Conservation (phyloP, 1,140 invertebrate genomes). For the Tetragonula clypearis region DNA sequence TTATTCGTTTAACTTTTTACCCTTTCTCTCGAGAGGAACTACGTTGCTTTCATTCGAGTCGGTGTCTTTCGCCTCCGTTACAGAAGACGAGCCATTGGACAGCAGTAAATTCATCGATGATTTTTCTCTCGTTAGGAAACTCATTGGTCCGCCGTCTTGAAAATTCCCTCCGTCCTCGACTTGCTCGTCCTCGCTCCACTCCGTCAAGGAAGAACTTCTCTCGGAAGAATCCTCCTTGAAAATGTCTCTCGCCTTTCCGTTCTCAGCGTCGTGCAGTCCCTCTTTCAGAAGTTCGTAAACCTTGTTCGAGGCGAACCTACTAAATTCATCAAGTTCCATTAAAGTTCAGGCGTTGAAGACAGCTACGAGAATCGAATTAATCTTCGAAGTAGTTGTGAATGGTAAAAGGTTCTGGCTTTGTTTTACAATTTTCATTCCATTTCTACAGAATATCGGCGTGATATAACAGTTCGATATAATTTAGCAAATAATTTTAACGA, state of each 20-base stretch:
- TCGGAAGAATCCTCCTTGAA: neutral
- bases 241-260: neutral
- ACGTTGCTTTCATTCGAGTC: conserved; percentile 24
- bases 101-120: neutral
- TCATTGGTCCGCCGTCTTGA: neutral
- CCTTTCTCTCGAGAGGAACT: neutral
- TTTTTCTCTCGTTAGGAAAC: neutral
- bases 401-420: too few relatives aligned
- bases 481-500: too few relatives aligned
- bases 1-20: neutral
- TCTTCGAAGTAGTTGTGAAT: too few relatives aligned
- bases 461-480: too few relatives aligned
- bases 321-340: conserved; percentile 16
- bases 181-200: conserved; percentile 1
- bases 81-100: neutral
- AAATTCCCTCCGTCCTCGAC: neutral
- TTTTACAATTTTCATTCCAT: too few relatives aligned
- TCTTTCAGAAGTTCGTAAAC: conserved; percentile 20
- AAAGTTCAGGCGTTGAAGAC: too few relatives aligned
- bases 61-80: neutral
- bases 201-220: neutral
- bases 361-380: too few relatives aligned
- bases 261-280: neutral
- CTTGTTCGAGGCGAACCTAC: conserved; percentile 9
- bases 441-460: too few relatives aligned